Base-by-base conservation (phyloP, 2,113 vertebrate species). In the Etheostoma spectabile region DNA sequence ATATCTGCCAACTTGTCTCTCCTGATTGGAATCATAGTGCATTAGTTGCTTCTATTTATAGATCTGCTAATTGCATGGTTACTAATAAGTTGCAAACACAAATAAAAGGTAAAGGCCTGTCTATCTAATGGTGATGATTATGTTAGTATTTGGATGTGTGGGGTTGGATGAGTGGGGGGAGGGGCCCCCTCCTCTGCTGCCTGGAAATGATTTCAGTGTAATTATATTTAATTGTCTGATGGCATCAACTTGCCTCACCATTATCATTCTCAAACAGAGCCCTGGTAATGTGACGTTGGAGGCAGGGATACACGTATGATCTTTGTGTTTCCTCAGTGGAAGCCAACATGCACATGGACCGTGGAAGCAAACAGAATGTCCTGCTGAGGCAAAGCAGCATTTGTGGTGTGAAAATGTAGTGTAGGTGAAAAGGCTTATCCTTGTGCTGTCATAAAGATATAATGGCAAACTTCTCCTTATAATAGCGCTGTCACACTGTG, bases 121-220 rank as follows among this genome's bases (percentile, higher is more conserved):
- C 5, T 46, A 21, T 38, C 42, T 57, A 53, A 63, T 14, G 7
- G 7, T 4, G 70, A 35, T 33, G 45, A 5, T 33, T 35, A 12
- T 57, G 51, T 24, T 5, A 42, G 62, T 65, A 14, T 65, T 11
- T 52, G 65, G 21, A 21, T 56, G 53, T 59, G 62, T 24, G 21
- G 35, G 57, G 38, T 10, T 66, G n/a, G 55, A 21, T 57, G 63
- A 77, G 48, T 27, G 27, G 27, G 27, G 27, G 27, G 27, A 27
- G 27, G 27, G 27, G 27, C 27, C 27, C 2, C 27, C 27, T 27
- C 60, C 56, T 8, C n/a, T 5, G 19, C 49, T 82, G 68, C 78
- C 85, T 84, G 83, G 76, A 86, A 89, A 80, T 73, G 46, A 86
- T 79, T 69, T 42, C 65, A 73, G 6, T n/a, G 52, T 87, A 84